Evolutionary conservation across 2,797 vertebrate genomes (phyloP).

Genomic region (Tragelaphus eurycerus): DNA sequence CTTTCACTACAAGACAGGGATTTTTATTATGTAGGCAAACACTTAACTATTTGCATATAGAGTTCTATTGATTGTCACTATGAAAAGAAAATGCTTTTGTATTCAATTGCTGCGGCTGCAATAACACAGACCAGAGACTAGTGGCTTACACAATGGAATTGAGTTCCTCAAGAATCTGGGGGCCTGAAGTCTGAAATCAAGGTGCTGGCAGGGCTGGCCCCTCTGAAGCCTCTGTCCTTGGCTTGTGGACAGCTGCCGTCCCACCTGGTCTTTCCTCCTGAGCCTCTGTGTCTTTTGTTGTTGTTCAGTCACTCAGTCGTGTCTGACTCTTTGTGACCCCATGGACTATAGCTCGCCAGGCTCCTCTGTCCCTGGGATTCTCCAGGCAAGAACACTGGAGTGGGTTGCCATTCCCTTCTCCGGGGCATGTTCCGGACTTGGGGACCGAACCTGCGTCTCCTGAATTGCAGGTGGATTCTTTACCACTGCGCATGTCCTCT

Average conservation of each 20-base stretch:
- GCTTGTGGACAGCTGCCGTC: background rate
- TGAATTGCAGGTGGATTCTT: background rate
- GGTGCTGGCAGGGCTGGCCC: too few species aligned
- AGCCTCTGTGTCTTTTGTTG: too few species aligned
- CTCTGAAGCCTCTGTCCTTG: background rate
- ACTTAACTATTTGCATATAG: background rate
- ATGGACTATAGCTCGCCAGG: background rate
- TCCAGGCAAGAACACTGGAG: background rate
- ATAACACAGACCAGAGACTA: background rate
- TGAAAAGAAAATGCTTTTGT: background rate
- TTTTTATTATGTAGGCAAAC: background rate
- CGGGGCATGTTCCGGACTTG: background rate
- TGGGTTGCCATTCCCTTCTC: background rate
- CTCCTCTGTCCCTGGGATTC: background rate
- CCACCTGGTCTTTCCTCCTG: background rate
- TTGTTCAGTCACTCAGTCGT: background rate
- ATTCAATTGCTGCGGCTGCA: background rate
- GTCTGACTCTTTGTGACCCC: background rate
- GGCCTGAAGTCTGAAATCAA: background rate
- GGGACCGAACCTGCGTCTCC: background rate
- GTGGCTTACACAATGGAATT: background rate
- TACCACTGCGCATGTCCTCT: fast-evolving
- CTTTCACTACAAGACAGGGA: background rate
- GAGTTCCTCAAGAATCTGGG: background rate
- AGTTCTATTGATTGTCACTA: background rate